Conservation (phyloP, 1,140 invertebrate species). For the Tetranychus cinnabarinus region DNA sequence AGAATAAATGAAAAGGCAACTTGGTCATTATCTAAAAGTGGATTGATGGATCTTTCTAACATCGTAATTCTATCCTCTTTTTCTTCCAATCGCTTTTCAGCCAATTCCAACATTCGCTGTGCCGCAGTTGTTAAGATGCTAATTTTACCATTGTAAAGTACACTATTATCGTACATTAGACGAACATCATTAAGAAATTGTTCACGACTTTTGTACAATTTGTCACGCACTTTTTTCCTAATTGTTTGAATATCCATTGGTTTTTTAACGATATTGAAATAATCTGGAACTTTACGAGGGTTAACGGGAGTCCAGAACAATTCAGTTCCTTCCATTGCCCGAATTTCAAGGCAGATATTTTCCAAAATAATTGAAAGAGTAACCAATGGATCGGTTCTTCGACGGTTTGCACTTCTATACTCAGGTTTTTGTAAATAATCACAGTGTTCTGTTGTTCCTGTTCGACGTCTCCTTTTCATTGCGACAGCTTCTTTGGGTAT, state of each 20-base stretch:
- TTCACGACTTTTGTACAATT: slow-evolving; percentile 76
- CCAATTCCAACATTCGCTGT: slow-evolving; percentile 60
- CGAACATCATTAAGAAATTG: slow-evolving; percentile 84
- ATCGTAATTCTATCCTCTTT: slow-evolving; percentile 86
- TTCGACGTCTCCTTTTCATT: slow-evolving; percentile 34
- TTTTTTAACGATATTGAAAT: slow-evolving; percentile 65
- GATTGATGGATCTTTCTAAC: slow-evolving; percentile 95
- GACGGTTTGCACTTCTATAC: slow-evolving; percentile 53
- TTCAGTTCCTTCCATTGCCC: slow-evolving; percentile 64
- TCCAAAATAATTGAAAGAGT: slow-evolving; percentile 79
- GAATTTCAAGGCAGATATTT: slow-evolving; percentile 75
- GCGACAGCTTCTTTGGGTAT: slow-evolving; percentile 48
- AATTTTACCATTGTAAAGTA: slow-evolving; percentile 65
- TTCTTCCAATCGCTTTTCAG: slow-evolving; percentile 55
- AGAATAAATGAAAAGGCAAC: slow-evolving; percentile 86
- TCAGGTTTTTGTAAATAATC: slow-evolving; percentile 77
- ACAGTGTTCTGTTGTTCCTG: slow-evolving; percentile 43
- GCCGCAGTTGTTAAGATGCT: slow-evolving; percentile 64
- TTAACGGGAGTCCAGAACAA: slow-evolving; percentile 87
- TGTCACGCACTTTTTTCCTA: slow-evolving; percentile 65
- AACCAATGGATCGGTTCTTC: slow-evolving; percentile 87
- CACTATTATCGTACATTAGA: slow-evolving; percentile 87
- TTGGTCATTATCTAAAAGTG: slow-evolving; percentile 73
- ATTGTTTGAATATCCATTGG: slow-evolving; percentile 97
- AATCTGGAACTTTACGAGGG: slow-evolving; percentile 76